Evolutionary conservation across 2,113 vertebrate genomes (phyloP), one percentile per base, ranked within the genome.

Genomic region (Callocephalon fimbriatum): DNA sequence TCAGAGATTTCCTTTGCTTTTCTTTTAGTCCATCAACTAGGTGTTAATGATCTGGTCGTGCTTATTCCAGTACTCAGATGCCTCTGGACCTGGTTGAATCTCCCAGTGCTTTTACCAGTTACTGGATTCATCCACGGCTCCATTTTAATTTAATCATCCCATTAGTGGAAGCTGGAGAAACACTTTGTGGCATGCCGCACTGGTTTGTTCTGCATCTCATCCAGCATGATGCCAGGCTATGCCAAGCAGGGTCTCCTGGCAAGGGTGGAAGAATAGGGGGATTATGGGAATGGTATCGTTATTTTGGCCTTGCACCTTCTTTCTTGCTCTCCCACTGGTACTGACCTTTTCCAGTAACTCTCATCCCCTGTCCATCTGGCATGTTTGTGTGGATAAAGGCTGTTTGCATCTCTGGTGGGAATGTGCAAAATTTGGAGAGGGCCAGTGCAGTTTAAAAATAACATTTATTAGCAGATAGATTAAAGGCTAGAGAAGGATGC

Each of bases 1-100:
- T 88, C 80, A 38, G 83, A 95, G 86, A 89, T 74, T 88, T 89
- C 82, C 88, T 93, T 18, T 90, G 73, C 90, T 75, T 75, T 86
- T 75, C 88, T 88, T 94, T 78, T 76, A 44, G 75, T 81, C 83
- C 80, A 11, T 74, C 79, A 84, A 38, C 76, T 90, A 63, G 32
- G 22, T 90, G 61, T 84, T 89, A 89, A 84, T 88, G 72, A 84
- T 58, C 86, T 93, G 85, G 66, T 22, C 9, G 58, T 73, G 85
- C 67, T 87, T 66, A 61, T 86, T 86, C 72, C 79, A 71, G 78
- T 37, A 56, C 90, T 48, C 74, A 66, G 32, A 45, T 4, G 13
- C 82, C 61, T 80, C 86, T 67, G 62, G 61, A 45, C 70, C 68
- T 45, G 31, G 12, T 14, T 74, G 75, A 79, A 44, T 77, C 76